These are phyloP conservation scores for Hippopotamyrus pictus DNA, from an alignment of 2,797 vertebrate genomes.

Conservation along the genomic window DNA sequence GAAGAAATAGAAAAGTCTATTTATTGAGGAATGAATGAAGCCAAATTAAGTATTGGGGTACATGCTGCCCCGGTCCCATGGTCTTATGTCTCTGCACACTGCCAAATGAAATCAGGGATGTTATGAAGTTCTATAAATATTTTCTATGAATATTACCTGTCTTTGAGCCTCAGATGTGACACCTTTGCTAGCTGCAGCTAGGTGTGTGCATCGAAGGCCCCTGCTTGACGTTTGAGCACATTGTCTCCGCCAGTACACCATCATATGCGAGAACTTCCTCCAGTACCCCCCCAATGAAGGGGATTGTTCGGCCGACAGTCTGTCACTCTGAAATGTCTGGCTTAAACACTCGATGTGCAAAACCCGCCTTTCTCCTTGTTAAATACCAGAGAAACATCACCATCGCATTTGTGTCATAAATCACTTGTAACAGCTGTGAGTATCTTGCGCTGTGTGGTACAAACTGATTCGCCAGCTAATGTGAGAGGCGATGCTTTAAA, in stretches of 20 bases:
- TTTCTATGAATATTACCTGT: background rate
- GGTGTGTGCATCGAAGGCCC: background rate
- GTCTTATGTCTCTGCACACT: background rate
- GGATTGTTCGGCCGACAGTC: background rate
- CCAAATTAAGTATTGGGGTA: background rate
- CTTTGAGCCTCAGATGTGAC: background rate
- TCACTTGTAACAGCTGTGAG: slow-evolving; percentile 18
- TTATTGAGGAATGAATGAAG: background rate
- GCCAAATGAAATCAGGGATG: background rate
- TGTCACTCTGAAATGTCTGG: background rate
- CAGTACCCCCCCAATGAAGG: background rate
- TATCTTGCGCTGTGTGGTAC: slow-evolving; percentile 20
- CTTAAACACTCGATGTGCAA: slow-evolving; percentile 22
- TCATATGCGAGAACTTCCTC: background rate
- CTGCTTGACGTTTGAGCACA: background rate
- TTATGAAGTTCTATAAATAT: background rate
- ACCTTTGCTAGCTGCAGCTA: background rate
- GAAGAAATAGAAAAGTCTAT: background rate
- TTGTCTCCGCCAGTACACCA: background rate
- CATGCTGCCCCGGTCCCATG: background rate
- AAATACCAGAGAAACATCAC: slow-evolving; percentile 11
- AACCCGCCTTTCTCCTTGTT: slow-evolving; percentile 3
- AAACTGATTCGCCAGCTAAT: slow-evolving; percentile 24
- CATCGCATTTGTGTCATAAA: slow-evolving; percentile 14
- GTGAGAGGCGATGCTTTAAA: background rate